Conservation (phyloP, 1,140 invertebrate species). For the Pararge aegeria region DNA sequence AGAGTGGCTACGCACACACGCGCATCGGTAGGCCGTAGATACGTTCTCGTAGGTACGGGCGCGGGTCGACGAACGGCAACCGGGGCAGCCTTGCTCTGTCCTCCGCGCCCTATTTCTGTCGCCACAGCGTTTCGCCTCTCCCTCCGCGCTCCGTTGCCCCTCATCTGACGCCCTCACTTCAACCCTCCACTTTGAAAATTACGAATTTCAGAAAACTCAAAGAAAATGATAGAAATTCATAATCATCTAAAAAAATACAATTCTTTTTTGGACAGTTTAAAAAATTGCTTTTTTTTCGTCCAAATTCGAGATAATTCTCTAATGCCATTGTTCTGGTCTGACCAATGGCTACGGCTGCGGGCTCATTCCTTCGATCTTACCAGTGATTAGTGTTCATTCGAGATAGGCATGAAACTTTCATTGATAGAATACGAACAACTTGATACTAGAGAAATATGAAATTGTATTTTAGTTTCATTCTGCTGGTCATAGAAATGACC, state of each 20-base stretch:
- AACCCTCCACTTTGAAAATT: conserved; percentile 57
- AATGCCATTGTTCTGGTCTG: no score
- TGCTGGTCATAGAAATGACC: not conserved
- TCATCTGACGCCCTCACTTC: conserved; percentile 32
- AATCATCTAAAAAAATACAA: not conserved
- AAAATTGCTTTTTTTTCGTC: no score
- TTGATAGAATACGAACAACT: no score
- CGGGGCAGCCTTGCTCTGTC: conserved; percentile 78
- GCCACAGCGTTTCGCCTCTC: conserved; percentile 51
- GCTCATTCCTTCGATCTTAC: no score
- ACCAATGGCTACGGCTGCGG: no score
- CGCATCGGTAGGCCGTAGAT: conserved; percentile 34
- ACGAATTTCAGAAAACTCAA: conserved; percentile 40
- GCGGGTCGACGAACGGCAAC: conserved; percentile 70
- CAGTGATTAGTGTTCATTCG: no score
- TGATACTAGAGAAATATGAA: no score
- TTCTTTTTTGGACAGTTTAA: no score
- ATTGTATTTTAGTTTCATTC: not conserved
- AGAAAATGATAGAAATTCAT: conserved; percentile 8
- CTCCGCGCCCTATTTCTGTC: conserved; percentile 78
- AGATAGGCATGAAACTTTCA: no score
- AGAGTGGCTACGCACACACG: conserved; percentile 45
- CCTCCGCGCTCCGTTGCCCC: conserved; percentile 24
- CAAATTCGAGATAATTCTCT: no score
- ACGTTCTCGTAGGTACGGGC: conserved; percentile 54